These are phyloP conservation scores for Scaptomyza caliginosa DNA, from an alignment of 2,888 invertebrate species.

Conservation along the genomic window DNA sequence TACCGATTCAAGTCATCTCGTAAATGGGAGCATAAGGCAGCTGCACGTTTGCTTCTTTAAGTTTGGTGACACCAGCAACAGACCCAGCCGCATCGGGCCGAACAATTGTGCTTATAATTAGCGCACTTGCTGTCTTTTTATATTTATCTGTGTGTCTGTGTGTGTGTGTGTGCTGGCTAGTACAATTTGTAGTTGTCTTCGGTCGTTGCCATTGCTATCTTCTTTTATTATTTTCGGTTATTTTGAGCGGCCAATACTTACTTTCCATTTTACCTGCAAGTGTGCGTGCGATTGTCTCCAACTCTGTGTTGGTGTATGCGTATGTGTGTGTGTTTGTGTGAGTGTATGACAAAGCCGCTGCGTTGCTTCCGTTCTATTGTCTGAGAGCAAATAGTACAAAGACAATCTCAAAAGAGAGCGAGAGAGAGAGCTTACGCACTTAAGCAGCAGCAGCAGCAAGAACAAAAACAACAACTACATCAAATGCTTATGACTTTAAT, in stretches of 20 bases:
- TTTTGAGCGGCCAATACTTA: constrained; percentile 57
- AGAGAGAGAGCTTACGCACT: constrained; percentile 56
- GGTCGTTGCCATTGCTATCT: constrained; percentile 74
- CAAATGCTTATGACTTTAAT: constrained; percentile 61
- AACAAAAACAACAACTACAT: constrained; percentile 26
- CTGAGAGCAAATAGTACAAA: constrained; percentile 36
- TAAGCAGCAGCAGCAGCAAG: constrained; percentile 18
- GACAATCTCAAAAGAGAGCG: constrained; percentile 10
- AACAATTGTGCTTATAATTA: constrained; percentile 68
- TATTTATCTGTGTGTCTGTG: not conserved
- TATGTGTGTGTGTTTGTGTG: constrained; percentile 26
- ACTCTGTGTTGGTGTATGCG: constrained; percentile 15
- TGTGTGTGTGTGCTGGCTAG: constrained; percentile 20
- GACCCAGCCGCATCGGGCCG: constrained; percentile 8
- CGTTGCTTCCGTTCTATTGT: constrained; percentile 75
- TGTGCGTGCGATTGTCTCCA: constrained; percentile 41
- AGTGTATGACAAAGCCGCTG: constrained; percentile 66
- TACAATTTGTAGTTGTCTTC: constrained; percentile 50
- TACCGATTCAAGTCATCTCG: constrained; percentile 25
- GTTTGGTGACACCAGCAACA: constrained; percentile 57
- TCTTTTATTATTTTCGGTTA: constrained; percentile 68
- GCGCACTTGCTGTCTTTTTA: constrained; percentile 47
- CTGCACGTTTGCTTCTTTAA: constrained; percentile 48
- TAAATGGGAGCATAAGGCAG: constrained; percentile 61
- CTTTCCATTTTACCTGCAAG: constrained; percentile 74